Conservation (phyloP, 2,888 invertebrate genomes). For the Eristalinus sepulchralis region DNA sequence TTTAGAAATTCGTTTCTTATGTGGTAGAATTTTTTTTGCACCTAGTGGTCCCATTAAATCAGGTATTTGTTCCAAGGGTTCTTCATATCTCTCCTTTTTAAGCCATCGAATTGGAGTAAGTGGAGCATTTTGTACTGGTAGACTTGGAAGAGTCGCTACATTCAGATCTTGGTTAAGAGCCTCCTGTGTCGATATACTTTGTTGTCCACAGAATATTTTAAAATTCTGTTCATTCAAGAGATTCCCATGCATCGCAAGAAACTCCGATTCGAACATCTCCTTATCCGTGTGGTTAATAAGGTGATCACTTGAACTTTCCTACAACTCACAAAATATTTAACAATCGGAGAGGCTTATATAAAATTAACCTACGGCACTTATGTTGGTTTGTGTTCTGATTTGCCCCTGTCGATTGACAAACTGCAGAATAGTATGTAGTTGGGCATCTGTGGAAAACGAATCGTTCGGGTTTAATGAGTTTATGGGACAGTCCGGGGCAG, state of each 20-base stretch:
- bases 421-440: conserved; percentile 77
- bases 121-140: conserved; percentile 14
- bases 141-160: conserved; percentile 30
- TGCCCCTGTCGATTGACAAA: conserved; percentile 74
- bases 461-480: conserved; percentile 64
- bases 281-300: conserved; percentile 55
- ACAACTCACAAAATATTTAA: not conserved
- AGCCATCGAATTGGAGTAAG: conserved; percentile 33
- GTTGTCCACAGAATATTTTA: conserved; percentile 55
- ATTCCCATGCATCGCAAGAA: conserved; percentile 58
- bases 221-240: conserved; percentile 60
- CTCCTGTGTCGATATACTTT: conserved; percentile 54
- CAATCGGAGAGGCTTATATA: not conserved
- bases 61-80: conserved; percentile 22
- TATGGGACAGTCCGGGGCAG: conserved; percentile 37
- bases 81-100: conserved; percentile 48
- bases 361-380: conserved; percentile 9
- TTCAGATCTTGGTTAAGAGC: conserved; percentile 33
- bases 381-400: conserved; percentile 53
- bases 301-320: conserved; percentile 56
- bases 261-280: conserved; percentile 54
- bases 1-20: conserved; percentile 91
- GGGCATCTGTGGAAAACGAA: conserved; percentile 75
- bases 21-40: conserved; percentile 88
- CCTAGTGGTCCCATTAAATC: conserved; percentile 44